Evolutionary conservation across 2,888 invertebrate species (phyloP).

Genomic region (Ceratothoa steindachneri): DNA sequence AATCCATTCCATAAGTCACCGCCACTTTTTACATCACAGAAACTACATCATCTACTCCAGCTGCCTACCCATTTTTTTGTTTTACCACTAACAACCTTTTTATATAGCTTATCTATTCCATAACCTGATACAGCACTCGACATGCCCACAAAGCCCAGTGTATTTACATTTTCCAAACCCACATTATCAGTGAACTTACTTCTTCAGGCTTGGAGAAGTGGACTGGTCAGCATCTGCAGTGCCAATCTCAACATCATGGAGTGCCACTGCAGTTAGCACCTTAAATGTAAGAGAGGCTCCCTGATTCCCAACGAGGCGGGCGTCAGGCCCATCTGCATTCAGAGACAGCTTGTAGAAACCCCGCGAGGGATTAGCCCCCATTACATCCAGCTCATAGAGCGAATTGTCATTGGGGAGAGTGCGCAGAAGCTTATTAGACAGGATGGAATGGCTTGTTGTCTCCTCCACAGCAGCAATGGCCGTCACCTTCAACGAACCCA

Average conservation of each 20-base stretch:
- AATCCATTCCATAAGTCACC: too few species aligned
- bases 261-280: constrained; percentile 70
- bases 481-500: constrained; percentile 63
- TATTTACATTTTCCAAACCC: too few species aligned
- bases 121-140: too few species aligned
- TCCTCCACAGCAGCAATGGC: constrained; percentile 71
- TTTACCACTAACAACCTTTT: too few species aligned
- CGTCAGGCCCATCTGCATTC: constrained; percentile 64
- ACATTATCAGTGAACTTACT: too few species aligned
- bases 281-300: constrained; percentile 53
- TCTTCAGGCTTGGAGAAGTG: constrained; percentile 69
- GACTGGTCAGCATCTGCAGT: constrained; percentile 86
- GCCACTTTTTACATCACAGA: too few species aligned
- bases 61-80: too few species aligned
- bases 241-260: constrained; percentile 77
- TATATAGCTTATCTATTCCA: too few species aligned
- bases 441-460: constrained; percentile 61
- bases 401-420: constrained; percentile 55
- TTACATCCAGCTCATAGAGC: constrained; percentile 71
- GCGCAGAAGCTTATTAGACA: not conserved
- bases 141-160: too few species aligned
- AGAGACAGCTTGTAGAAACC: constrained; percentile 80
- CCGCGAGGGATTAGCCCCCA: constrained; percentile 70
- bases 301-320: constrained; percentile 59
- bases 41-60: too few species aligned